These are phyloP conservation scores for Octopus bimaculoides DNA, from an alignment of 1,140 invertebrate genomes.

Conservation along the genomic window DNA sequence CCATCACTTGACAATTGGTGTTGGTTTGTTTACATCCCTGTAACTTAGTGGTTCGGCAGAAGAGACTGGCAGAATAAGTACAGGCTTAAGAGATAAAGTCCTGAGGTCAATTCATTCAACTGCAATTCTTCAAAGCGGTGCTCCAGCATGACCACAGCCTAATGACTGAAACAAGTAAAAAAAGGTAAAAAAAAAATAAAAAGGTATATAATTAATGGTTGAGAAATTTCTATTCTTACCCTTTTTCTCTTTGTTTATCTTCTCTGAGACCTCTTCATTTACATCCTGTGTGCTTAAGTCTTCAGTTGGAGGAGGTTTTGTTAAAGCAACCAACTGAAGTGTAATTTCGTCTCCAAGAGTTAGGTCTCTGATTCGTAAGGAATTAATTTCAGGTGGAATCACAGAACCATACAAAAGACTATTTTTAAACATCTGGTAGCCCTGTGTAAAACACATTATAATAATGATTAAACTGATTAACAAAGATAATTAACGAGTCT, in stretches of 20 bases:
- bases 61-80: too few species aligned
- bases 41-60: too few species aligned
- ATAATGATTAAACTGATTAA: too few species aligned
- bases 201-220: background rate
- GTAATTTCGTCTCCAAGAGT: conserved; percentile 52
- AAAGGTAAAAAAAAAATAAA: too few species aligned
- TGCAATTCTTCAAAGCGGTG: too few species aligned
- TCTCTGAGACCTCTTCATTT: background rate
- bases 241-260: background rate
- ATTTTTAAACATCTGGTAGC: conserved; percentile 57
- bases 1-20: too few species aligned
- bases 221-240: background rate
- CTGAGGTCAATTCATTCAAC: too few species aligned
- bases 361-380: conserved; percentile 48
- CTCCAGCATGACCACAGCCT: too few species aligned
- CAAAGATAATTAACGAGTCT: too few species aligned
- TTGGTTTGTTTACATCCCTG: too few species aligned
- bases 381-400: conserved; percentile 52
- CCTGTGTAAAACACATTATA: conserved; percentile 32
- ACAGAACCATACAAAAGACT: conserved; percentile 53
- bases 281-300: background rate
- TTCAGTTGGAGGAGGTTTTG: conserved; percentile 54
- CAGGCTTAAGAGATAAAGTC: too few species aligned
- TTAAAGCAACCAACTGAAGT: conserved; percentile 54
- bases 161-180: too few species aligned